These are phyloP conservation scores for Encarsia formosa DNA, from an alignment of 2,888 invertebrate species.

Conservation along the genomic window DNA sequence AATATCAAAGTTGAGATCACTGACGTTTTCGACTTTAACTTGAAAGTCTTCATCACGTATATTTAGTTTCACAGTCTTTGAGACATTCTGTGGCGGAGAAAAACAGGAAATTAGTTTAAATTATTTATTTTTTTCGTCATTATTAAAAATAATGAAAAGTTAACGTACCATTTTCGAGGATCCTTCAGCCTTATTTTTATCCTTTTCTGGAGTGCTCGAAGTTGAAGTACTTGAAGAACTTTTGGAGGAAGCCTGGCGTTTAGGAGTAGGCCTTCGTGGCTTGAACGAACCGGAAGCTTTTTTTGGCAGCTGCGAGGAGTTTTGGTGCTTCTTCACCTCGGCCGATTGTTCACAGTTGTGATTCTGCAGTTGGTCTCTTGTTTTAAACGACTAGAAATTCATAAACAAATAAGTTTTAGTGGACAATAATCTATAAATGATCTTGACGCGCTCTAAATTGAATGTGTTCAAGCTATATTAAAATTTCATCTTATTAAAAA, in stretches of 20 bases:
- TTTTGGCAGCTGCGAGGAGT: slow-evolving; percentile 44
- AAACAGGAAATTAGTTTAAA: not conserved
- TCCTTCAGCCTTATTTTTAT: slow-evolving; percentile 41
- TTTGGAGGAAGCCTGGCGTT: slow-evolving; percentile 43
- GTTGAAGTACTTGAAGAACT: slow-evolving; percentile 34
- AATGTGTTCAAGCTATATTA: too few relatives aligned
- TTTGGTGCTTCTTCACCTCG: slow-evolving; percentile 41
- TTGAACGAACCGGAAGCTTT: slow-evolving; percentile 48
- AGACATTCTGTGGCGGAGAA: slow-evolving; percentile 14
- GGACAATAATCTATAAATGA: too few relatives aligned
- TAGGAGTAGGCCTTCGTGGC: slow-evolving; percentile 46
- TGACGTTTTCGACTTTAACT: slow-evolving; percentile 19
- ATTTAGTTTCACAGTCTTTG: slow-evolving; percentile 10
- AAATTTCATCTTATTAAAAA: too few relatives aligned
- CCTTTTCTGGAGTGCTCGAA: slow-evolving; percentile 37
- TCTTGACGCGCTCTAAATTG: too few relatives aligned
- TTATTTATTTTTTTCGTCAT: too few relatives aligned
- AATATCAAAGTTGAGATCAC: slow-evolving; percentile 14
- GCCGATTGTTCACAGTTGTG: slow-evolving; percentile 44
- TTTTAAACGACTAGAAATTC: slow-evolving; percentile 41
- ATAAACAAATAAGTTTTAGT: too few relatives aligned
- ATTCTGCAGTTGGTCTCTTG: slow-evolving; percentile 44
- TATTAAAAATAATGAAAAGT: too few relatives aligned
- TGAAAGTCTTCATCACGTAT: slow-evolving; percentile 16
- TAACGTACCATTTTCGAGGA: slow-evolving; percentile 17